Evolutionary conservation across 2,888 invertebrate genomes (phyloP).

Genomic region (Coelopa pilipes): DNA sequence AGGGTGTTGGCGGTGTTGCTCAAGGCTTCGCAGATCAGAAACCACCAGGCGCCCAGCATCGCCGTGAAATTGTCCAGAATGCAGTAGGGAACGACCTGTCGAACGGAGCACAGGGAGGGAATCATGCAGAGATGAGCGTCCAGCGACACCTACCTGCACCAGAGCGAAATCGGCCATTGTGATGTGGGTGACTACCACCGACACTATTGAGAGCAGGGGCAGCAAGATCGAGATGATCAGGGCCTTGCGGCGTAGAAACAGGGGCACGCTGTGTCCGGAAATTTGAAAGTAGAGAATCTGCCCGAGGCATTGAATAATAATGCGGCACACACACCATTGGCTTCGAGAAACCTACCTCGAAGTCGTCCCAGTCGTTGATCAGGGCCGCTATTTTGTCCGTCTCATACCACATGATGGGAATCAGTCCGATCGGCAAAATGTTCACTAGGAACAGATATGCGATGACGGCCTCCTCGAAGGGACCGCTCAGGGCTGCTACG

Average conservation of each 20-base stretch:
- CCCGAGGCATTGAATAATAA: slow-evolving; percentile 34
- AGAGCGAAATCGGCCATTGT: slow-evolving; percentile 78
- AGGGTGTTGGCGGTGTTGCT: slow-evolving; percentile 74
- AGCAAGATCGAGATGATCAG: slow-evolving; percentile 71
- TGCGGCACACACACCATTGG: too few species aligned
- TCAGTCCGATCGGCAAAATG: slow-evolving; percentile 73
- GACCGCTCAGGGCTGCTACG: slow-evolving; percentile 72
- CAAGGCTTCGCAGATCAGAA: slow-evolving; percentile 74
- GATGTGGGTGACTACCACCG: slow-evolving; percentile 75
- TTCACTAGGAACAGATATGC: slow-evolving; percentile 81
- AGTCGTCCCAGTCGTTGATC: slow-evolving; percentile 74
- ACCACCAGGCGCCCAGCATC: slow-evolving; percentile 79
- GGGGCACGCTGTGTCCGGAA: slow-evolving; percentile 70
- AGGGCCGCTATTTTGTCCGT: slow-evolving; percentile 71
- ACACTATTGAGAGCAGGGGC: slow-evolving; percentile 73
- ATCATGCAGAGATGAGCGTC: background rate
- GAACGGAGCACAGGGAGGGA: background rate
- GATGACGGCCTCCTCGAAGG: slow-evolving; percentile 80
- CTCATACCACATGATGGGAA: slow-evolving; percentile 77
- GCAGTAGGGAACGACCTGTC: slow-evolving; percentile 75
- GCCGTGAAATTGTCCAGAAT: slow-evolving; percentile 77
- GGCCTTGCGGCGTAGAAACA: slow-evolving; percentile 72
- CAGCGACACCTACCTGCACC: slow-evolving; percentile 67
- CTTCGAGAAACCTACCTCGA: slow-evolving; percentile 69
- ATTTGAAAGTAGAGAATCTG: slow-evolving; percentile 73